Percentiles rank a stretch among this genome's conserved stretches.
Evolutionary conservation across 2,888 invertebrate genomes (phyloP).

Genomic region (Pherbina coryleti): DNA sequence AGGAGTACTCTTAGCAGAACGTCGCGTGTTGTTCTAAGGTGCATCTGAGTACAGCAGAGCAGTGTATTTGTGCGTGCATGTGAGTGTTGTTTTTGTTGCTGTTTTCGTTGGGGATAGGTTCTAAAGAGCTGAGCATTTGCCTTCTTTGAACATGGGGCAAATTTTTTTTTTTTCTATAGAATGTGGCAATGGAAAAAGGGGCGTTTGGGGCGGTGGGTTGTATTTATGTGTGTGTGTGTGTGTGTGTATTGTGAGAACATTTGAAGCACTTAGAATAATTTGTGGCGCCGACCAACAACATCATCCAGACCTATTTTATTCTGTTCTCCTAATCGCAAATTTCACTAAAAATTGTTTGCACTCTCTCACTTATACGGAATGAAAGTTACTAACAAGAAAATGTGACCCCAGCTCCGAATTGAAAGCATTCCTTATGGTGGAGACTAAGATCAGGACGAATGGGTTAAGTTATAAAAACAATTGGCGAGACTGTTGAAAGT

Average conservation of each 20-base stretch:
- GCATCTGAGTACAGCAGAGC: background rate
- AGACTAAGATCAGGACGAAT: background rate
- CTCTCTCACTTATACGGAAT: constrained; percentile 67
- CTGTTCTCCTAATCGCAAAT: constrained; percentile 70
- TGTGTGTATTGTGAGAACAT: constrained; percentile 9
- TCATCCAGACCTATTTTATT: constrained; percentile 60
- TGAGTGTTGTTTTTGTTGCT: constrained; percentile 13
- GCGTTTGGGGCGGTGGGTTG: background rate
- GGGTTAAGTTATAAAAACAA: no score
- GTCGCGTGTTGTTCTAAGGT: background rate
- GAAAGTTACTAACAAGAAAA: constrained; percentile 55
- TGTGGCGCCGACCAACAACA: constrained; percentile 12
- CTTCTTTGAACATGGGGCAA: no score
- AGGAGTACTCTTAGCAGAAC: constrained; percentile 36
- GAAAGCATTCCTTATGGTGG: background rate
- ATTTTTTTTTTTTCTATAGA: no score
- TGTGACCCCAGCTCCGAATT: no score
- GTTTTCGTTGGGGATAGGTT: background rate
- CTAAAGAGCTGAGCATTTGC: no score
- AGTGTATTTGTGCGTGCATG: constrained; percentile 25
- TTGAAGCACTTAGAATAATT: constrained; percentile 31
- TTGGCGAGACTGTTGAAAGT: no score
- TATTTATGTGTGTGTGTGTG: background rate
- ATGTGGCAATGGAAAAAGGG: no score
- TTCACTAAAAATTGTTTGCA: constrained; percentile 71